A percentile compares a stretch with the other conserved stretches of the same genome.
These are phyloP conservation scores for Holacanthus passer DNA, from an alignment of 2,113 vertebrate species.

Conservation along the genomic window DNA sequence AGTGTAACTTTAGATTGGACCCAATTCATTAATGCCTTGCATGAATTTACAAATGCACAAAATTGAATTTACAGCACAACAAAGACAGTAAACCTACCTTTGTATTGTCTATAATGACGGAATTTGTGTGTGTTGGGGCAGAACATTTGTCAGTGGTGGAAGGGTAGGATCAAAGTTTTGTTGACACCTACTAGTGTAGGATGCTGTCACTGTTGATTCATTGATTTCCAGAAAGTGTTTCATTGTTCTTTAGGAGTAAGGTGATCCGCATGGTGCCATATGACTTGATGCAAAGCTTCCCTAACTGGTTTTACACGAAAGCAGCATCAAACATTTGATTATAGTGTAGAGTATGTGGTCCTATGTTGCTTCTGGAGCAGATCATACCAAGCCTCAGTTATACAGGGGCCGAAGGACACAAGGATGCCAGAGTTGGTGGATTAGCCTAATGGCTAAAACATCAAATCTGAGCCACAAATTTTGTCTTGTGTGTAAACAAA, in stretches of 20 bases:
- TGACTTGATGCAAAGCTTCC: too few species aligned
- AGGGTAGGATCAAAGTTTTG: not conserved
- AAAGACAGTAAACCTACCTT: too few species aligned
- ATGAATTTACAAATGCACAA: not conserved
- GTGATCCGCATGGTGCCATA: not conserved
- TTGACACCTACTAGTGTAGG: not conserved
- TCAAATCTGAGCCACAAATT: slow-evolving; percentile 11
- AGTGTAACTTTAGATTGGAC: not conserved
- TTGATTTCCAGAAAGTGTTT: not conserved
- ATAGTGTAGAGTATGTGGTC: too few species aligned
- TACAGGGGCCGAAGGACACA: not conserved
- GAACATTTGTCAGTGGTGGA: too few species aligned
- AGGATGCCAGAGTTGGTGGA: not conserved
- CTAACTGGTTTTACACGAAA: not conserved
- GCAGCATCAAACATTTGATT: not conserved
- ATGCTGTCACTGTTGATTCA: not conserved
- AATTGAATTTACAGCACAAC: not conserved
- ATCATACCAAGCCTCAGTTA: not conserved
- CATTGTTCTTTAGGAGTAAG: not conserved
- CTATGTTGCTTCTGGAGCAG: not conserved
- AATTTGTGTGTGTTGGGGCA: too few species aligned
- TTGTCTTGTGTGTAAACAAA: slow-evolving; percentile 1
- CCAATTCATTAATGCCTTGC: not conserved
- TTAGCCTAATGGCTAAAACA: slow-evolving; percentile 6
- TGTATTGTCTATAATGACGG: too few species aligned